Conservation (phyloP, 2,888 invertebrate genomes). For the Bibio marci region DNA sequence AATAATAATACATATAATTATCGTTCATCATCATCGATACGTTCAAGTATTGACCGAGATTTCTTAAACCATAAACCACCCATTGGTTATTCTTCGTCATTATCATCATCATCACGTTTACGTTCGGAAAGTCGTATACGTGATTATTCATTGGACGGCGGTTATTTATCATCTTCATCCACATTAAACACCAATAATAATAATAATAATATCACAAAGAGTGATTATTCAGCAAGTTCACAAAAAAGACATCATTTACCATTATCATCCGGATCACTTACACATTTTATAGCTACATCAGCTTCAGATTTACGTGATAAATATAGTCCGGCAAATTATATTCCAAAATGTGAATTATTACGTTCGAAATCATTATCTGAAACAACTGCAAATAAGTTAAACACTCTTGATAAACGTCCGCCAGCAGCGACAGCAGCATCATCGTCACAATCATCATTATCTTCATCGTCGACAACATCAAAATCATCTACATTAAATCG, state of each 20-base stretch:
- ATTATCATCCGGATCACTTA: constrained; percentile 32
- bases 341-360: constrained; percentile 37
- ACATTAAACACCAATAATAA: too few relatives aligned
- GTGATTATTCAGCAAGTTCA: too few relatives aligned
- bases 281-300: constrained; percentile 37
- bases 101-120: neutral
- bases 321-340: constrained; percentile 59
- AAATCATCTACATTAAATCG: neutral
- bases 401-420: constrained; percentile 4
- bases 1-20: constrained; percentile 4
- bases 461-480: constrained; percentile 6
- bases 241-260: constrained; percentile 18
- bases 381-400: constrained; percentile 10
- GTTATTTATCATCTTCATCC: neutral
- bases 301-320: constrained; percentile 53
- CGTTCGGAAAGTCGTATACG: constrained; percentile 6
- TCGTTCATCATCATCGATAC: constrained; percentile 7
- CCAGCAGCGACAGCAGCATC: constrained; percentile 5
- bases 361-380: constrained; percentile 30
- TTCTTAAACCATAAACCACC: constrained; percentile 4
- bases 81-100: constrained; percentile 1
- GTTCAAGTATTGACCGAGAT: constrained; percentile 9
- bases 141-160: constrained; percentile 6
- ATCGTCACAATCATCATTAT: constrained; percentile 6
- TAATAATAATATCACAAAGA: too few relatives aligned